Evolutionary conservation across 2,888 invertebrate species (phyloP).

Genomic region (Deilephila elpenor): DNA sequence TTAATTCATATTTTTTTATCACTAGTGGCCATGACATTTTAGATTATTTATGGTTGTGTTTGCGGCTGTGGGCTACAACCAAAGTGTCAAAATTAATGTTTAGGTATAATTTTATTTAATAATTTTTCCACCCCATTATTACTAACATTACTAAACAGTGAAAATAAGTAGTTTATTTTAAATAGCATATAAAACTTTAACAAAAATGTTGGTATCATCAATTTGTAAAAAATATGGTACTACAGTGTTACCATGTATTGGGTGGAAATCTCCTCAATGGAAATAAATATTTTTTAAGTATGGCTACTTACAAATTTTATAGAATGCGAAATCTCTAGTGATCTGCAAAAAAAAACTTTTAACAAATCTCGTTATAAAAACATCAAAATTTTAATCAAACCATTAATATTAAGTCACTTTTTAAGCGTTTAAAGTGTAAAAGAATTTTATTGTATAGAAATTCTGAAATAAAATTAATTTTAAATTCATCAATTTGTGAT

Average conservation of each 20-base stretch:
- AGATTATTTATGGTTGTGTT: constrained; percentile 15
- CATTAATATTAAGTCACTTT: background rate
- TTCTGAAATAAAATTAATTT: background rate
- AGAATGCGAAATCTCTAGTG: background rate
- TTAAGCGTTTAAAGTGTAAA: background rate
- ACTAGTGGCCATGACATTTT: constrained; percentile 23
- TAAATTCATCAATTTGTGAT: background rate
- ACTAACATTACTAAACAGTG: background rate
- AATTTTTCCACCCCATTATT: background rate
- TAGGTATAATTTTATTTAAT: background rate
- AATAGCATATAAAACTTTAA: background rate
- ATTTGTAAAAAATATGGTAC: background rate
- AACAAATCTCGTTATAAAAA: background rate
- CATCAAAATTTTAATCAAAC: background rate
- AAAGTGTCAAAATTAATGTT: constrained; percentile 20
- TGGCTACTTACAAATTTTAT: constrained; percentile 10
- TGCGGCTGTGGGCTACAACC: constrained; percentile 27
- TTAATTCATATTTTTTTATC: background rate
- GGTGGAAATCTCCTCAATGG: constrained; percentile 7
- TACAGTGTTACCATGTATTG: background rate
- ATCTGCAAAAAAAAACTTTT: background rate
- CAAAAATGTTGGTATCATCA: background rate
- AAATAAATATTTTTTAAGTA: constrained; percentile 11
- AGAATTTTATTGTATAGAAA: background rate
- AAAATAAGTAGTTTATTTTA: background rate